These are phyloP conservation scores for Micromys minutus DNA, from an alignment of 2,113 vertebrate species.

Conservation along the genomic window DNA sequence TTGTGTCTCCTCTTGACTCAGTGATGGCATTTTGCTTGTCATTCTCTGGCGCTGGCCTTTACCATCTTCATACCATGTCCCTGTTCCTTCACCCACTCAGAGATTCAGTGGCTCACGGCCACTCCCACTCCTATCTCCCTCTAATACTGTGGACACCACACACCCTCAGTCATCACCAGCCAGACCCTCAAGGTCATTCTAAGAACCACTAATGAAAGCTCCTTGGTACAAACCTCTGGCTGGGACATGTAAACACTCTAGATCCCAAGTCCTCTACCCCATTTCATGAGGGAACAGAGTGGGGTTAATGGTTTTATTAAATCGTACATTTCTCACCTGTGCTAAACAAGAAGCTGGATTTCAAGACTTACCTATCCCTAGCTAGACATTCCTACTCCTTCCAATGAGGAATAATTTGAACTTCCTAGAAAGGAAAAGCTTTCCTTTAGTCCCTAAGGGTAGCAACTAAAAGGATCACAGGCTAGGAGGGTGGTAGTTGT, in stretches of 20 bases:
- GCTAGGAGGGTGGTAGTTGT: background rate
- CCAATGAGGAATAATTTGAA: background rate
- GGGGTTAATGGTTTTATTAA: background rate
- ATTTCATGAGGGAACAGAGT: background rate
- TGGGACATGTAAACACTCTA: background rate
- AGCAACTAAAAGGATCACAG: background rate
- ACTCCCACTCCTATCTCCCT: background rate
- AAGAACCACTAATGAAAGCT: background rate
- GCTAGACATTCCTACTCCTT: background rate
- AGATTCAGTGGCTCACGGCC: background rate
- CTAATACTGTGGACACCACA: background rate
- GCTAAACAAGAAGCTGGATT: background rate
- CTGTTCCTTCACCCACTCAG: background rate
- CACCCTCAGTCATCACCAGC: background rate
- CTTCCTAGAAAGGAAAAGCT: conserved; percentile 23
- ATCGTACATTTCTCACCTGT: background rate
- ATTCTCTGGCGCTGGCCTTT: rapidly evolving
- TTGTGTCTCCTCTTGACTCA: background rate
- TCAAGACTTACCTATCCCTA: background rate
- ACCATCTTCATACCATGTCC: background rate
- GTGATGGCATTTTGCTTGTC: background rate
- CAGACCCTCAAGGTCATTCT: background rate
- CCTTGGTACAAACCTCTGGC: background rate
- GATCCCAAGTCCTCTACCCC: background rate
- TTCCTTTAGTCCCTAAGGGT: background rate